Conservation (phyloP, 92 coral and sea anemone genomes). For the Chrysogorgia sp. region DNA sequence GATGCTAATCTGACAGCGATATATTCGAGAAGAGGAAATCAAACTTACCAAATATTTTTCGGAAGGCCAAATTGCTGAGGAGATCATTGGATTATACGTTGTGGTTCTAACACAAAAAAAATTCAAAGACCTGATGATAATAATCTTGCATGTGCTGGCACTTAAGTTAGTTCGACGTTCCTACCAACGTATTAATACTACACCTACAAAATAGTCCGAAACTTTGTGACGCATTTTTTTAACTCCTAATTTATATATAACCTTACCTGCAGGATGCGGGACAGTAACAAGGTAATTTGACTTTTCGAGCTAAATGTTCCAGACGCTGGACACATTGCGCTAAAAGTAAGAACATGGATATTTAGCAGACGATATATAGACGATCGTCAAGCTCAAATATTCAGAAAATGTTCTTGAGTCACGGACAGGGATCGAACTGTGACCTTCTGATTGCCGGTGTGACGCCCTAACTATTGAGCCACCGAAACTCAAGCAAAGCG, state of each 20-base stretch:
- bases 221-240: not conserved
- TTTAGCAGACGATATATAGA: too few relatives aligned
- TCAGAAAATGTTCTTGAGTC: too few relatives aligned
- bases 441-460: too few relatives aligned
- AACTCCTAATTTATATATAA: not conserved
- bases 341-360: not conserved
- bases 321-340: constrained; percentile 27
- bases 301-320: constrained; percentile 13
- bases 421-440: too few relatives aligned
- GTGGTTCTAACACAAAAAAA: constrained; percentile 3
- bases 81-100: constrained; percentile 36
- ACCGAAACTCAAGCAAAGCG: too few relatives aligned
- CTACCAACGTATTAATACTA: not conserved
- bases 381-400: too few relatives aligned
- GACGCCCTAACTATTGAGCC: too few relatives aligned
- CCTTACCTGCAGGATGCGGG: constrained; percentile 27
- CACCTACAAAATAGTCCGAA: too few relatives aligned
- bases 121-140: too few relatives aligned
- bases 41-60: constrained; percentile 33
- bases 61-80: constrained; percentile 38
- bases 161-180: too few relatives aligned
- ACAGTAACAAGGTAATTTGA: constrained; percentile 28
- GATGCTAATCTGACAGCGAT: not conserved
- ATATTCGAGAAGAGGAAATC: not conserved
- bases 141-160: too few relatives aligned